These are phyloP conservation scores for Sphyrna mokarran DNA, from an alignment of 2,113 vertebrate genomes.

Conservation along the genomic window DNA sequence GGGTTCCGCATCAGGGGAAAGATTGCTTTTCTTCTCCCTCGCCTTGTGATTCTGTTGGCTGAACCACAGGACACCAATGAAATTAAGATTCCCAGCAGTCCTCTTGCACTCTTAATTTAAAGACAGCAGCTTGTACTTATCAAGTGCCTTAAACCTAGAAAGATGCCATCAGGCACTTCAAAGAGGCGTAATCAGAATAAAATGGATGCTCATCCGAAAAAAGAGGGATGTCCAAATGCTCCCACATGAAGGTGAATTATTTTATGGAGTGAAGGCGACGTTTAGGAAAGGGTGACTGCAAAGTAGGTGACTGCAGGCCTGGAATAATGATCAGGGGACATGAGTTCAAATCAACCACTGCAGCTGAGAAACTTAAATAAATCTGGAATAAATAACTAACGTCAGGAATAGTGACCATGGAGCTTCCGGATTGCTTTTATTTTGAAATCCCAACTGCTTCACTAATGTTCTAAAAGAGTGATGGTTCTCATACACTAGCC, in stretches of 20 bases:
- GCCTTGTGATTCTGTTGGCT: background rate
- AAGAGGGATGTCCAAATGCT: background rate
- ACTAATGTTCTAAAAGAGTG: background rate
- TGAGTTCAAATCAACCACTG: background rate
- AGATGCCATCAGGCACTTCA: background rate
- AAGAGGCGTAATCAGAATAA: background rate
- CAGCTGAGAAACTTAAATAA: background rate
- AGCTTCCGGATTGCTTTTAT: background rate
- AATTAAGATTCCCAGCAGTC: slow-evolving; percentile 19
- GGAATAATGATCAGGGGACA: background rate
- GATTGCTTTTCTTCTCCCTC: background rate
- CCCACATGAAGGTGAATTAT: background rate
- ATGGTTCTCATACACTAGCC: background rate
- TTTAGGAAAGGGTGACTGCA: background rate
- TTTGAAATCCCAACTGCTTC: background rate
- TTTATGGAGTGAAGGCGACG: background rate
- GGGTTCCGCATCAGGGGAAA: background rate
- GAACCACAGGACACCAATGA: background rate
- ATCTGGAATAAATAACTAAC: background rate
- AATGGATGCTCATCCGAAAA: background rate
- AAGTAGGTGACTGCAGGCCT: background rate
- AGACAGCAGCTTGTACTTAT: slow-evolving; percentile 1
- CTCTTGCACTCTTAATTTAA: background rate
- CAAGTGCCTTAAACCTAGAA: background rate
- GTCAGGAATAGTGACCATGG: background rate